A percentile compares a stretch with the other conserved stretches of the same genome.
Conservation (phyloP, 2,888 invertebrate species). For the Parnassius smintheus region DNA sequence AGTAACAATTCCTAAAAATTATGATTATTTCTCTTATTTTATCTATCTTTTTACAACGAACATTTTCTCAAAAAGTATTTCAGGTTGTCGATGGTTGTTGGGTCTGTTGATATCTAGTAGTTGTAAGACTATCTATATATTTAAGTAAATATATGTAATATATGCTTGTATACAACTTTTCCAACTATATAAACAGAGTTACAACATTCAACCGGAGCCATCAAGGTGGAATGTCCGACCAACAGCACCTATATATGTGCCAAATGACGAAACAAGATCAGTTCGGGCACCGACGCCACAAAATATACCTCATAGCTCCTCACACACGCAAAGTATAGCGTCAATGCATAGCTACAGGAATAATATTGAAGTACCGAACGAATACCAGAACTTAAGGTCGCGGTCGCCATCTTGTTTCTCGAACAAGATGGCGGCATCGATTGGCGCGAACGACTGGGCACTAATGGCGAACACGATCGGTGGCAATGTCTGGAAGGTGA, state of each 20-base stretch:
- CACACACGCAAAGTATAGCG: slow-evolving; percentile 76
- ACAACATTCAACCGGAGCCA: slow-evolving; percentile 74
- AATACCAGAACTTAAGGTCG: slow-evolving; percentile 75
- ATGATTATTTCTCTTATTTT: neutral
- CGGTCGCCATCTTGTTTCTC: slow-evolving; percentile 80
- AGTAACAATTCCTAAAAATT: slow-evolving; percentile 17
- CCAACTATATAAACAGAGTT: slow-evolving; percentile 65
- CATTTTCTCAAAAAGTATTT: slow-evolving; percentile 16
- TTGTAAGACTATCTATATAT: slow-evolving; percentile 32
- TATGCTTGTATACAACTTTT: slow-evolving; percentile 42
- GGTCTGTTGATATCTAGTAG: slow-evolving; percentile 21
- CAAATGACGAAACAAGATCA: slow-evolving; percentile 64
- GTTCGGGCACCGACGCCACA: slow-evolving; percentile 65
- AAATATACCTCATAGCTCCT: slow-evolving; percentile 72
- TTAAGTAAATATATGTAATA: slow-evolving; percentile 37
- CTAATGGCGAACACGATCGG: slow-evolving; percentile 67
- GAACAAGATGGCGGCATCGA: slow-evolving; percentile 76
- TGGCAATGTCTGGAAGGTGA: slow-evolving; percentile 77
- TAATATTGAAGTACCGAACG: slow-evolving; percentile 74
- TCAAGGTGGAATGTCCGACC: slow-evolving; percentile 74
- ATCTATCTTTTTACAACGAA: slow-evolving; percentile 9
- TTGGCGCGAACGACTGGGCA: slow-evolving; percentile 77
- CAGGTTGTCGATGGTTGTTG: slow-evolving; percentile 31
- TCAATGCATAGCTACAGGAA: slow-evolving; percentile 79
- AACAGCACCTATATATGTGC: slow-evolving; percentile 75